Percentiles rank a stretch among this genome's conserved stretches.
Conservation (phyloP, 2,888 invertebrate genomes). For the Dorcus hopei region DNA sequence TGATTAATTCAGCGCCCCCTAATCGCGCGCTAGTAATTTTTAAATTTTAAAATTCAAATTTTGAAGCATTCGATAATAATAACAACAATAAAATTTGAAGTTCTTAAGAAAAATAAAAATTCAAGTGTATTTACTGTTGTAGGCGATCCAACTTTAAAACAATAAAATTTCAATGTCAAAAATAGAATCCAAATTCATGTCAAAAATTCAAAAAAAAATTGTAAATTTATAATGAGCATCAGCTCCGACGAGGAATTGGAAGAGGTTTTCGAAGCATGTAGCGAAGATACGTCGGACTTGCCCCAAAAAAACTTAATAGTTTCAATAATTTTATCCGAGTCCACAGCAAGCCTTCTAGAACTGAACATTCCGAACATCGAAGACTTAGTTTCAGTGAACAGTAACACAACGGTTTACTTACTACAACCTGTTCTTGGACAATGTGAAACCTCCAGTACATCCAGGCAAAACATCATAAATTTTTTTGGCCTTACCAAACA, state of each 20-base stretch:
- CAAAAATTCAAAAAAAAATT: too few species aligned
- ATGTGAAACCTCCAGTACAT: neutral
- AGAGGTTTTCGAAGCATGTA: neutral
- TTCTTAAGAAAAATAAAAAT: too few species aligned
- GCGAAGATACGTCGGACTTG: neutral
- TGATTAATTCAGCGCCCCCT: too few species aligned
- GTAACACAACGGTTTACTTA: constrained; percentile 33
- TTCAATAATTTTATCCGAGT: constrained; percentile 42
- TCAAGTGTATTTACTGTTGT: too few species aligned
- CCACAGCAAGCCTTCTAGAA: constrained; percentile 40
- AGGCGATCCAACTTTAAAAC: too few species aligned
- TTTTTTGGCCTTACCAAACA: neutral
- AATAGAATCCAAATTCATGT: too few species aligned
- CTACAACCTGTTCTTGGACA: constrained; percentile 11
- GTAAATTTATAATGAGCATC: neutral
- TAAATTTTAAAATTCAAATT: too few species aligned
- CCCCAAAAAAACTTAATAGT: constrained; percentile 34
- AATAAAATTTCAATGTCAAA: too few species aligned
- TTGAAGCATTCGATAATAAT: too few species aligned
- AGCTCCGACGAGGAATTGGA: neutral
- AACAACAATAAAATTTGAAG: too few species aligned
- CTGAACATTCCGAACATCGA: constrained; percentile 40
- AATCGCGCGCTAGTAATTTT: too few species aligned
- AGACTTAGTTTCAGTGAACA: constrained; percentile 31
- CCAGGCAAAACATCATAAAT: constrained; percentile 1